phyloP scores from a whole-genome alignment of 2,797 vertebrate species.

The Tapirus indicus region DNA sequence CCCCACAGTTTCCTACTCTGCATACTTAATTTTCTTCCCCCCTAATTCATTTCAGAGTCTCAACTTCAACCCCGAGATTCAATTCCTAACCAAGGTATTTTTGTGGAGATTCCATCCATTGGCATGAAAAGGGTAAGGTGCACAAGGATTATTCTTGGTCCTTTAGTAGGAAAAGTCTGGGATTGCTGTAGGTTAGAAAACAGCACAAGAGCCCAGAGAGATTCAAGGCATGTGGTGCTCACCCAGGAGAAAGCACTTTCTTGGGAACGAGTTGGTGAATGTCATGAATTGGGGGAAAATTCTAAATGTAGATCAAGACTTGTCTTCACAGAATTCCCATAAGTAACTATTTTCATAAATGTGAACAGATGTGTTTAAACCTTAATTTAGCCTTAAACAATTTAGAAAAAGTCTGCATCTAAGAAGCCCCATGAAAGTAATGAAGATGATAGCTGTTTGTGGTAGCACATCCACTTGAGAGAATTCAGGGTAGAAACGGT shows the following conservation, averaged over 20 bases:
- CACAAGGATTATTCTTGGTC: neutral
- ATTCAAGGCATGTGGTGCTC: neutral
- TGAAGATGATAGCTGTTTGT: neutral
- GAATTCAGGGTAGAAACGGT: neutral
- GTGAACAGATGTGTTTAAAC: neutral
- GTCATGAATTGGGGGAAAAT: neutral
- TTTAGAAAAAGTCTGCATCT: neutral
- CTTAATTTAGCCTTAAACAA: neutral
- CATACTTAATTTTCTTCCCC: neutral
- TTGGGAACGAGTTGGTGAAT: neutral
- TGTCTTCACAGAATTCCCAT: neutral
- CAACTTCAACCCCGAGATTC: neutral
- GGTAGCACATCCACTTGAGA: neutral
- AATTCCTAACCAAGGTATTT: neutral
- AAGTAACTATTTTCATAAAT: neutral
- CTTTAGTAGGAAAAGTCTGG: neutral
- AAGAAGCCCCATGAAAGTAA: neutral
- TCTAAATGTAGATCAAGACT: neutral
- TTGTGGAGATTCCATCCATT: neutral
- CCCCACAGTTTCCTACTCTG: neutral
- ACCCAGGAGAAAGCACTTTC: neutral
- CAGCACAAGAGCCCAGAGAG: neutral
- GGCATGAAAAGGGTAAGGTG: constrained; percentile 52
- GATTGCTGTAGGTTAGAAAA: neutral
- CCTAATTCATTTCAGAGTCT: constrained; percentile 57